These are phyloP conservation scores for Rhinichthys klamathensis DNA, from an alignment of 2,113 vertebrate species.

Conservation along the genomic window DNA sequence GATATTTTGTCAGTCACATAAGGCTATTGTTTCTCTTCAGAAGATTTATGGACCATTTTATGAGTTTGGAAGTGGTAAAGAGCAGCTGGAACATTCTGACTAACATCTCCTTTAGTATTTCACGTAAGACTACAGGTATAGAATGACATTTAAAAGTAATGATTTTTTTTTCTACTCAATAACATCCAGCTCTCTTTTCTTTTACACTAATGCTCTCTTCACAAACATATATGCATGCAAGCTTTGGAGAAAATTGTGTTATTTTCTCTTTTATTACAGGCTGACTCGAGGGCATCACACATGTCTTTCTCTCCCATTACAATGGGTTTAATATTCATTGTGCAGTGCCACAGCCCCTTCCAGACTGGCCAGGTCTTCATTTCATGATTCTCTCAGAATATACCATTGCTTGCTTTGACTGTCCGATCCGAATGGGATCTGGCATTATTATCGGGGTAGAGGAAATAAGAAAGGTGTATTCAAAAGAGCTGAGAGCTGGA, in stretches of 20 bases:
- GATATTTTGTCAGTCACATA: not conserved
- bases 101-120: not conserved
- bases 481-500: conserved; percentile 90
- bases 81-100: conserved; percentile 13
- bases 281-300: conserved; percentile 22
- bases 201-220: conserved; percentile 50
- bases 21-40: not conserved
- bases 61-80: not conserved
- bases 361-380: conserved; percentile 25
- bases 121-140: conserved; percentile 46
- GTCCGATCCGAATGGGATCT: conserved; percentile 76
- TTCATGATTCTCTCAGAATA: conserved; percentile 11
- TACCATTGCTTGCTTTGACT: conserved; percentile 5
- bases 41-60: not conserved
- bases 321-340: conserved; percentile 33
- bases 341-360: not conserved
- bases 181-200: conserved; percentile 60
- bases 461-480: conserved; percentile 84
- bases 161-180: conserved; percentile 56
- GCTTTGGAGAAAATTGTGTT: not conserved
- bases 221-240: conserved; percentile 1
- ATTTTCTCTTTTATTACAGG: conserved; percentile 25
- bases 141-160: conserved; percentile 71
- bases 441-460: conserved; percentile 83
- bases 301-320: conserved; percentile 59